Conservation (phyloP, 92 coral and sea anemone genomes). For the Nematostella vectensis region DNA sequence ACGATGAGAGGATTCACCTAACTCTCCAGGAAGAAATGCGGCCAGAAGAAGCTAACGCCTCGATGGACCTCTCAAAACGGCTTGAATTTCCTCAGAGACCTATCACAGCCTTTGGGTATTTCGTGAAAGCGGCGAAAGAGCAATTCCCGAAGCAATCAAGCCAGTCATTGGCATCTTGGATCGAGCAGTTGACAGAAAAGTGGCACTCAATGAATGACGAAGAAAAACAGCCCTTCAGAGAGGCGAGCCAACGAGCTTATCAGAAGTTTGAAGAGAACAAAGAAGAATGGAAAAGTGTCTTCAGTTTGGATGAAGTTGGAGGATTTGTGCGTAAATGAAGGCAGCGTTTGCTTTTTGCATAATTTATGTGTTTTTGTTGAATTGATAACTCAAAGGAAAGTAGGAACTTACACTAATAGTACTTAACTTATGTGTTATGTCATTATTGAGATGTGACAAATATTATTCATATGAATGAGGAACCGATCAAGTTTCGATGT, state of each 20-base stretch:
- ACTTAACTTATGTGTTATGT: no score
- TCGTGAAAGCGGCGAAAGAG: conserved; percentile 26
- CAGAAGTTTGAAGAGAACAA: conserved; percentile 16
- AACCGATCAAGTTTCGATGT: no score
- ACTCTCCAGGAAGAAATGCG: conserved; percentile 8
- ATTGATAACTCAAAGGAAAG: background rate
- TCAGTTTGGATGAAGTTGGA: conserved; percentile 33
- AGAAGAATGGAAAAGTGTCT: conserved; percentile 11
- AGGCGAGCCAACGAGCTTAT: conserved; percentile 16
- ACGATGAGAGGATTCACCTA: conserved; percentile 32
- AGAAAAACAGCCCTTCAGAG: conserved; percentile 29
- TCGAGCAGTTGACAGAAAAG: conserved; percentile 28
- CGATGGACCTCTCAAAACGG: background rate
- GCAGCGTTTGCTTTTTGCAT: background rate
- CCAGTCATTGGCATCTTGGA: conserved; percentile 37
- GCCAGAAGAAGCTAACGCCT: background rate
- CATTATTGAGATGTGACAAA: no score
- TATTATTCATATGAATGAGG: no score
- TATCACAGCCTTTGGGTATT: conserved; percentile 34
- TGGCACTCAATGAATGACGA: conserved; percentile 49
- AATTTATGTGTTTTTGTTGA: background rate
- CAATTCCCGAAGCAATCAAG: conserved; percentile 23
- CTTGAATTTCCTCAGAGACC: conserved; percentile 34
- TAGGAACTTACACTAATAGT: no score
- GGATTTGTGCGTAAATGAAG: conserved; percentile 18